Base-by-base conservation (phyloP, 2,888 invertebrate species). In the Pterostichus niger region DNA sequence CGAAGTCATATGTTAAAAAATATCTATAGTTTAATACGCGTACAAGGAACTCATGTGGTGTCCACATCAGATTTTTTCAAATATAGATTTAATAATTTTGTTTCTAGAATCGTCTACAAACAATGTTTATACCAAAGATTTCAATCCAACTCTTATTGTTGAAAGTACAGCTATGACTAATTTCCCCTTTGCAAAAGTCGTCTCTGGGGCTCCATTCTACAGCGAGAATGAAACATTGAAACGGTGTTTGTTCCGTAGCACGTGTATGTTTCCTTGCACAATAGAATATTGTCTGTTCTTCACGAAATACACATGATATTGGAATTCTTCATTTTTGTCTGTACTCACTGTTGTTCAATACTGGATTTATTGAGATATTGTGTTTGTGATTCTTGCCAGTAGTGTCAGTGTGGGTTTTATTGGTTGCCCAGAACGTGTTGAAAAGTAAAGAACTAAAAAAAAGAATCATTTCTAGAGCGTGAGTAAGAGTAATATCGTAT, bases 281-380 rank as follows among this genome's bases (percentile, higher is more conserved):
- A 64, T 35, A 33, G 64, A 64, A 35, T 64, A 64, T 64, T 64
- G 64, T 35, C 35, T 33, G 11, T 64, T 64, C 64, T 64, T 64
- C n/a, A 13, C 35, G 13, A 35, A 31, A 64, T 33, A 59, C 31
- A 31, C 31, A 13, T 33, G 64, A 64, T 64, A 64, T 64, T 64
- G 64, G 64, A 64, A 64, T 64, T 35, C 64, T 64, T 40, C 64
- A 64, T 64, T 64, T 64, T 35, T 64, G 35, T 64, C 49, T n/a
- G 10, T 49, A 10, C 49, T 49, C 64, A 33, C 11, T 64, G 64
- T 24, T 24, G 24, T 24, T 24, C 64, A 64, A 6, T 13, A 13
- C 33, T 64, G n/a, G 13, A 35, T 64, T 31, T 64, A 64, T 64
- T 64, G 64, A 35, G 64, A 64, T 64, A 64, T 64, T 64, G 64